Evolutionary conservation across 2,113 vertebrate species (phyloP).

Genomic region (Limnothrissa miodon): DNA sequence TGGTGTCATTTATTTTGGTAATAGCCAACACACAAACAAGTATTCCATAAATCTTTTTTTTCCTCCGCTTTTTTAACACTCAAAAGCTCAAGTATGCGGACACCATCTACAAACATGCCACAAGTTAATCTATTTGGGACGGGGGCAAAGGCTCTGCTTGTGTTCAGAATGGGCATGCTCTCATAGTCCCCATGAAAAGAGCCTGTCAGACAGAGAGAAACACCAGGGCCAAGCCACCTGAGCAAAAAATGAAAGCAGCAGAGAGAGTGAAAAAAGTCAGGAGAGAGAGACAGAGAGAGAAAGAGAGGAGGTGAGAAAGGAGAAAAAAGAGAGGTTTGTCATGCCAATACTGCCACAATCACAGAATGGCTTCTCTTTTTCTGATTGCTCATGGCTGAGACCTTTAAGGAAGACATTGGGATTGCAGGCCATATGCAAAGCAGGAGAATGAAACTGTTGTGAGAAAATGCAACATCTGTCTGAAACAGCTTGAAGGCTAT

Average conservation of each 20-base stretch:
- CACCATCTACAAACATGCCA: neutral
- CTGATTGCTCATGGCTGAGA: neutral
- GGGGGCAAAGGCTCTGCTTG: neutral
- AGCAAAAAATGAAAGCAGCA: neutral
- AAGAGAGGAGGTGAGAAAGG: too few relatives aligned
- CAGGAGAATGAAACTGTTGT: conserved; percentile 14
- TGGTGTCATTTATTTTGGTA: neutral
- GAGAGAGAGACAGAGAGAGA: too few relatives aligned
- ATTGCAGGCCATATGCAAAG: neutral
- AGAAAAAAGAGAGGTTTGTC: neutral
- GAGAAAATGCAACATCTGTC: conserved; percentile 46
- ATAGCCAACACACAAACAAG: conserved; percentile 3
- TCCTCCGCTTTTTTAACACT: neutral
- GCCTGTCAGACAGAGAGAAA: neutral
- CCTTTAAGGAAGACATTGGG: neutral
- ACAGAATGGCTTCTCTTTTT: neutral
- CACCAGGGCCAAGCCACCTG: neutral
- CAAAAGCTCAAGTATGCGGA: neutral
- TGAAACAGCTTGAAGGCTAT: conserved; percentile 41
- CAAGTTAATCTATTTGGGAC: neutral
- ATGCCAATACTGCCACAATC: neutral
- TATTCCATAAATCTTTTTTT: neutral
- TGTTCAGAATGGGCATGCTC: neutral
- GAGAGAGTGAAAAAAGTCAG: neutral
- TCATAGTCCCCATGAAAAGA: neutral